Conservation (phyloP, 1,140 invertebrate genomes). For the Anastatus disparis region DNA sequence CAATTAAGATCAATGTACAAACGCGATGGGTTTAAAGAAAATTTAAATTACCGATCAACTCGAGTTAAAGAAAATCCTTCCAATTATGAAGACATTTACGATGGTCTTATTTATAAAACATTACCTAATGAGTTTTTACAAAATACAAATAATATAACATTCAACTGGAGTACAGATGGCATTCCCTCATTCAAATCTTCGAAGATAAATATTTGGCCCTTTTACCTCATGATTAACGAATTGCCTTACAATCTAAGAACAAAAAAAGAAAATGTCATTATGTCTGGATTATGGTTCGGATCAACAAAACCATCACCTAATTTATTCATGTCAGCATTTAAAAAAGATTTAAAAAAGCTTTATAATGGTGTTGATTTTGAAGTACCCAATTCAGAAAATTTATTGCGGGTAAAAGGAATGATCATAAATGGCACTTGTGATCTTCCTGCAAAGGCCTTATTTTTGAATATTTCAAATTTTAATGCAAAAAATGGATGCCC, state of each 20-base stretch:
- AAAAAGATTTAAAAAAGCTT: neutral
- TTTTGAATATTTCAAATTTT: neutral
- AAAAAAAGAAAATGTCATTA: conserved; percentile 42
- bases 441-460: neutral
- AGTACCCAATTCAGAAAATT: neutral
- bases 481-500: neutral
- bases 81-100: conserved; percentile 47
- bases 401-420: neutral
- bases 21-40: no score
- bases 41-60: no score
- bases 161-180: conserved; percentile 20
- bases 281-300: conserved; percentile 45
- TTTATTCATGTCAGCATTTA: neutral
- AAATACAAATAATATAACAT: conserved; percentile 33
- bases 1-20: no score
- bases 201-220: conserved; percentile 43
- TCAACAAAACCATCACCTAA: conserved; percentile 38
- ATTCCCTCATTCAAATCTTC: conserved; percentile 50
- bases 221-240: conserved; percentile 46
- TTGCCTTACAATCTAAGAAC: conserved; percentile 29
- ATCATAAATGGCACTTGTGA: neutral
- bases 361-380: neutral
- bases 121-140: conserved; percentile 21
- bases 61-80: no score
- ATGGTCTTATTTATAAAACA: conserved; percentile 43